Evolutionary conservation across 92 coral and sea anemone genomes (phyloP).

Genomic region (Heliopora coerulea): DNA sequence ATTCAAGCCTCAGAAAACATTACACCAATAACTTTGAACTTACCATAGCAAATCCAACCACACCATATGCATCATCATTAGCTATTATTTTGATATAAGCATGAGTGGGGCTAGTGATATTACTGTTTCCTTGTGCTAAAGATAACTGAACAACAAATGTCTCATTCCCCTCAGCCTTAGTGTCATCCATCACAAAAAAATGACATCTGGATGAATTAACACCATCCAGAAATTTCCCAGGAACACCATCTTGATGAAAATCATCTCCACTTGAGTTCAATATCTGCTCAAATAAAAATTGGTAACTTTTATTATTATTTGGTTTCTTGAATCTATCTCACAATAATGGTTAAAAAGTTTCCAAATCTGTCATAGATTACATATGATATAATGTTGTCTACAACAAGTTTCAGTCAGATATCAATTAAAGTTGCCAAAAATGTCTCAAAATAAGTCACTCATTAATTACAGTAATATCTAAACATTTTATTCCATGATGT

Average conservation of each 20-base stretch:
- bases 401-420: too few species aligned
- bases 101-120: conserved; percentile 44
- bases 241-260: neutral
- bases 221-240: conserved; percentile 24
- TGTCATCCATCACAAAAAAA: conserved; percentile 62
- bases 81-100: conserved; percentile 70
- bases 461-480: too few species aligned
- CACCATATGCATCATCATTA: conserved; percentile 87
- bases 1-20: too few species aligned
- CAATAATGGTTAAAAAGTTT: too few species aligned
- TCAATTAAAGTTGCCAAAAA: too few species aligned
- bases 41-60: conserved; percentile 87
- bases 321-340: neutral
- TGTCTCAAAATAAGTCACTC: too few species aligned
- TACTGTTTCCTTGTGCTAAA: conserved; percentile 25
- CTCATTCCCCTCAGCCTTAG: conserved; percentile 80
- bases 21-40: too few species aligned
- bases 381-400: too few species aligned
- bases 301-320: too few species aligned
- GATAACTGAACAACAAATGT: conserved; percentile 62
- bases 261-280: conserved; percentile 43
- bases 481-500: too few species aligned
- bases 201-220: conserved; percentile 41
- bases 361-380: too few species aligned
- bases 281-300: conserved; percentile 45